These are phyloP conservation scores for Pollenia amentaria DNA, from an alignment of 2,888 invertebrate species.

Conservation along the genomic window DNA sequence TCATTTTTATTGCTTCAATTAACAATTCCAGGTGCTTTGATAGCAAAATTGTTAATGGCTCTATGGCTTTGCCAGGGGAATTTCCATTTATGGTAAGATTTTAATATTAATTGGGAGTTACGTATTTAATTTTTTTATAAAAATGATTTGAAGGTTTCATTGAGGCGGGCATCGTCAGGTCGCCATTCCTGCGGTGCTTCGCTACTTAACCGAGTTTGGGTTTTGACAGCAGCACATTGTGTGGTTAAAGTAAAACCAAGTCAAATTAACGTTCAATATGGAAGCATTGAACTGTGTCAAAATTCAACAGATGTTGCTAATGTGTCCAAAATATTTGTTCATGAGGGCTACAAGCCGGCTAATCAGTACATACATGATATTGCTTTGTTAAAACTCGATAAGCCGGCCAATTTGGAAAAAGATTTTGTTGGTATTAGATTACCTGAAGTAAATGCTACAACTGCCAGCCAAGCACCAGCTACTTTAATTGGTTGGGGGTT, in stretches of 20 bases:
- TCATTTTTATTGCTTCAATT: conserved; percentile 22
- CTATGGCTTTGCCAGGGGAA: conserved; percentile 78
- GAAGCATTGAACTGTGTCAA: conserved; percentile 77
- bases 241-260: conserved; percentile 76
- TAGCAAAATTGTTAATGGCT: conserved; percentile 81
- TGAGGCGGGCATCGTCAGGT: conserved; percentile 78
- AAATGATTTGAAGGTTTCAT: conserved; percentile 76
- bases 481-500: conserved; percentile 83
- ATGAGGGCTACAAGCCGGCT: conserved; percentile 79
- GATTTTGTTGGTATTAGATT: conserved; percentile 78
- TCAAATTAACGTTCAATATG: conserved; percentile 80
- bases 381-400: conserved; percentile 79
- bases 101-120: neutral
- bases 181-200: conserved; percentile 82
- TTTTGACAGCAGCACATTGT: conserved; percentile 83
- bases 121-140: neutral
- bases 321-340: conserved; percentile 78
- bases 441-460: conserved; percentile 75
- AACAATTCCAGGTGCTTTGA: conserved; percentile 52
- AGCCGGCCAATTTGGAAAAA: conserved; percentile 74
- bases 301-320: conserved; percentile 78
- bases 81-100: conserved; percentile 81
- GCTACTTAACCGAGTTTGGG: conserved; percentile 80
- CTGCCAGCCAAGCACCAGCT: conserved; percentile 76
- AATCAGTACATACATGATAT: conserved; percentile 80